A percentile compares a stretch with the other conserved stretches of the same genome.
phyloP scores from a whole-genome alignment of 2,888 invertebrate species.

The Drosophila bunnanda region DNA sequence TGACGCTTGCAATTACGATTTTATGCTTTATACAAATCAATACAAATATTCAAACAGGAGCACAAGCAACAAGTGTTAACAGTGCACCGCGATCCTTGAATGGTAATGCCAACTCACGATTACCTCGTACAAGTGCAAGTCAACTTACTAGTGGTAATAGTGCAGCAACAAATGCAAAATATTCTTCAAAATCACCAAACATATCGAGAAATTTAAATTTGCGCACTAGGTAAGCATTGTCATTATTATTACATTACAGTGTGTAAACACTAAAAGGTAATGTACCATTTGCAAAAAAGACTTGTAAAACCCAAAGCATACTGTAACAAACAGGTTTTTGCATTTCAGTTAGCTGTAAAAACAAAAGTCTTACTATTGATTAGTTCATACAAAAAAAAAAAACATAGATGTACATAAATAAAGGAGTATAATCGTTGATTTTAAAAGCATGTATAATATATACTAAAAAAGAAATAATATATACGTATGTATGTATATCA shows the following conservation, averaged over 20 bases:
- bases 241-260: conserved; percentile 12
- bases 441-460: not conserved
- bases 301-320: conserved; percentile 70
- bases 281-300: conserved; percentile 50
- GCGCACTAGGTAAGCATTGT: conserved; percentile 82
- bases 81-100: conserved; percentile 80
- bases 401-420: not conserved
- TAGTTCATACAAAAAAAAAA: not conserved
- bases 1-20: conserved; percentile 43
- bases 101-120: conserved; percentile 85
- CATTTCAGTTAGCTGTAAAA: conserved; percentile 50
- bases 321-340: conserved; percentile 69
- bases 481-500: too few species aligned
- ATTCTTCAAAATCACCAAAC: conserved; percentile 82
- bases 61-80: conserved; percentile 48
- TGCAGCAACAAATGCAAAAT: conserved; percentile 76
- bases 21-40: conserved; percentile 43
- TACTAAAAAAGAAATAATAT: too few species aligned
- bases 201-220: conserved; percentile 84
- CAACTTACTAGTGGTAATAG: conserved; percentile 84
- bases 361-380: conserved; percentile 11
- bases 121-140: conserved; percentile 87
- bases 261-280: conserved; percentile 4
- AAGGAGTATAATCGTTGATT: not conserved
- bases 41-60: conserved; percentile 29